Conservation (phyloP, 2,113 vertebrate genomes). For the Pachypanchax playfairii region DNA sequence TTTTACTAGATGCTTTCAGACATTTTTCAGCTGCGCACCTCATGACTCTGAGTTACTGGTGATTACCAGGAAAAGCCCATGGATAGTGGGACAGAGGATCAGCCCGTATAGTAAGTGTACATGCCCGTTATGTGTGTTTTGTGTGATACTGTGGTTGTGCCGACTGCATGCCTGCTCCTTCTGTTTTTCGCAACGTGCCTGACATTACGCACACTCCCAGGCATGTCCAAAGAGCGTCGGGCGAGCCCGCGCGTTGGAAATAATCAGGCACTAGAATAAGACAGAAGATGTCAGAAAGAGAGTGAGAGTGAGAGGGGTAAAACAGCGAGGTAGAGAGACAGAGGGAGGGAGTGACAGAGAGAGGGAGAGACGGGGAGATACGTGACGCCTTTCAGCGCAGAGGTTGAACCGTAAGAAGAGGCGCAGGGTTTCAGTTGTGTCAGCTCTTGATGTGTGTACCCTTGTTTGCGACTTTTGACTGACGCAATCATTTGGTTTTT, state of each 20-base stretch:
- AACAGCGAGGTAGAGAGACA: constrained; percentile 30
- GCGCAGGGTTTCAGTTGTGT: constrained; percentile 81
- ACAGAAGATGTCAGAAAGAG: constrained; percentile 58
- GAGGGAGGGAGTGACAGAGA: constrained; percentile 8
- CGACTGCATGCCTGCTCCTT: too few relatives aligned
- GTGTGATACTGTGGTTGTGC: background rate
- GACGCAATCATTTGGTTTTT: constrained; percentile 90
- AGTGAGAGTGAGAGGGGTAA: constrained; percentile 43
- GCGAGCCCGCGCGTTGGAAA: constrained; percentile 14
- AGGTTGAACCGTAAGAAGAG: constrained; percentile 76
- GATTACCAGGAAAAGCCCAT: constrained; percentile 60
- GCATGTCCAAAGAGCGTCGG: background rate
- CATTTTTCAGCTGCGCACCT: constrained; percentile 44
- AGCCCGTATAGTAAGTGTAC: constrained; percentile 73
- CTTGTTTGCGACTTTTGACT: constrained; percentile 86
- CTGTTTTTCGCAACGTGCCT: too few relatives aligned
- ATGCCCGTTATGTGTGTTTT: constrained; percentile 37
- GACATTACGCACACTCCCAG: constrained; percentile 36
- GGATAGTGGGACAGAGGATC: constrained; percentile 66
- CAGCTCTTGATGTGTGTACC: constrained; percentile 82
- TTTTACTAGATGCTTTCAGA: constrained; percentile 60
- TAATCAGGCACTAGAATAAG: constrained; percentile 39
- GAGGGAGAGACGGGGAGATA: constrained; percentile 62
- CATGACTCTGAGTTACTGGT: constrained; percentile 55
- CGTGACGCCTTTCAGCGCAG: constrained; percentile 76